These are phyloP conservation scores for Lethocerus indicus DNA, from an alignment of 1,140 invertebrate species.

Conservation along the genomic window DNA sequence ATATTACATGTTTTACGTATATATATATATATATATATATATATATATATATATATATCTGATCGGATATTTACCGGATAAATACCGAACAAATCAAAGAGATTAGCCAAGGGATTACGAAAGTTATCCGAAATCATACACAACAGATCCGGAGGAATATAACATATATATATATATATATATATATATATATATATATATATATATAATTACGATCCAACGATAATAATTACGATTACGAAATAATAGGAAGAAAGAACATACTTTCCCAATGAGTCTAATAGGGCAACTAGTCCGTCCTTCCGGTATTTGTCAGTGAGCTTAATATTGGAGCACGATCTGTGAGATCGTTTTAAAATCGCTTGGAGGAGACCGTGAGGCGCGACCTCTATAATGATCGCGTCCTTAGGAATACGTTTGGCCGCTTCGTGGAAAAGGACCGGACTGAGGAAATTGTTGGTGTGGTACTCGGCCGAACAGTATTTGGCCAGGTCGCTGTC, in stretches of 20 bases:
- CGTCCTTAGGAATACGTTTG: conserved; percentile 34
- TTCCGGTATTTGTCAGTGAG: conserved; percentile 33
- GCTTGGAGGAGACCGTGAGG: conserved; percentile 40
- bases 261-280: conserved; percentile 34
- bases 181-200: background rate
- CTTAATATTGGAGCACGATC: conserved; percentile 31
- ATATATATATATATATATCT: background rate
- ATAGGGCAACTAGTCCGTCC: conserved; percentile 30
- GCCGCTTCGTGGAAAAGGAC: conserved; percentile 42
- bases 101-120: background rate
- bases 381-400: conserved; percentile 39
- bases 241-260: conserved; percentile 13
- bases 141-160: no score
- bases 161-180: background rate
- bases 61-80: background rate
- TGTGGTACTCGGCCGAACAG: conserved; percentile 44
- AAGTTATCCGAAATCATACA: background rate
- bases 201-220: background rate
- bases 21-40: background rate
- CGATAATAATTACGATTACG: background rate
- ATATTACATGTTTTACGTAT: background rate
- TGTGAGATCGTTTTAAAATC: conserved; percentile 35
- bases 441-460: conserved; percentile 43
- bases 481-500: conserved; percentile 26
- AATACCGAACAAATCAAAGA: background rate